Conservation (phyloP, 2,113 vertebrate species). For the Saccopteryx leptura region DNA sequence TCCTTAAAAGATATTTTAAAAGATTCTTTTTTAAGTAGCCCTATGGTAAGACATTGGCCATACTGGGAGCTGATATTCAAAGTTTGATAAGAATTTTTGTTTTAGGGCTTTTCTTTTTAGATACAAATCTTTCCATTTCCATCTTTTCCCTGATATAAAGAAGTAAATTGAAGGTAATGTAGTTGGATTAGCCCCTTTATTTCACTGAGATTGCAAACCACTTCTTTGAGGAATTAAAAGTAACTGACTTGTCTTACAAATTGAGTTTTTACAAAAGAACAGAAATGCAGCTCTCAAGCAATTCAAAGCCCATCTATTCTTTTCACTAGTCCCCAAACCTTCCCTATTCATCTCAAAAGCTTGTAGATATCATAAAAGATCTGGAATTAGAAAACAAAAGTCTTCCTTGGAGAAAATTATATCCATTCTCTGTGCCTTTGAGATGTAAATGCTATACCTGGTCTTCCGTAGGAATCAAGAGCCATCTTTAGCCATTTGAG, state of each 20-base stretch:
- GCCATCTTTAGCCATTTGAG: background rate
- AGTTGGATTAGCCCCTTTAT: background rate
- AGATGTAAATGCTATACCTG: constrained; percentile 1
- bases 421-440: background rate
- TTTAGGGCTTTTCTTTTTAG: background rate
- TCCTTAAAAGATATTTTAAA: background rate
- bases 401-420: background rate
- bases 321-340: background rate
- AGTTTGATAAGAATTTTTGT: background rate
- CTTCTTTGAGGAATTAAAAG: constrained; percentile 16
- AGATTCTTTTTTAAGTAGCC: background rate
- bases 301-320: background rate
- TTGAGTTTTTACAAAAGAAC: background rate
- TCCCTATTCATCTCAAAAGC: background rate
- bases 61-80: constrained; percentile 2
- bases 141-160: background rate
- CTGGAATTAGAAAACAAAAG: background rate
- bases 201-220: background rate
- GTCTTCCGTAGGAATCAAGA: background rate
- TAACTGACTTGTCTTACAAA: background rate
- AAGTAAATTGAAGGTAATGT: background rate
- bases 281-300: background rate
- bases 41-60: background rate
- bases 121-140: background rate
- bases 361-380: background rate